These are phyloP conservation scores for Ephestia elutella DNA, from an alignment of 1,140 invertebrate genomes.

Conservation along the genomic window DNA sequence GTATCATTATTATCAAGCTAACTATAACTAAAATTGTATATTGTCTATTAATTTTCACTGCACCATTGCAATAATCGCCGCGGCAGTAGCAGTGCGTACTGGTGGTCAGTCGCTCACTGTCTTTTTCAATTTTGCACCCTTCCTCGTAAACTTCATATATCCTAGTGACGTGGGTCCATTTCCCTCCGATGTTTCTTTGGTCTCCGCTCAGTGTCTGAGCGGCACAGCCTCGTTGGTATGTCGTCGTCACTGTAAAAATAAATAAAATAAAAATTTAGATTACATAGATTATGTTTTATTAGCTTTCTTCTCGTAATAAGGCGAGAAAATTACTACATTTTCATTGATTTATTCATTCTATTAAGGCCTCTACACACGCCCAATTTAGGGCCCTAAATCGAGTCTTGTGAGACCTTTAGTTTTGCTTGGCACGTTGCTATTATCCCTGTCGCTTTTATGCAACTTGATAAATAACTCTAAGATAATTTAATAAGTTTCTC, in stretches of 20 bases:
- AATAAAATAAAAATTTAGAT: neutral
- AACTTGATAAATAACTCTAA: too few species aligned
- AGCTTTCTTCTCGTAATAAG: too few species aligned
- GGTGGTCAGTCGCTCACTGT: constrained; percentile 25
- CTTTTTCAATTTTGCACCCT: constrained; percentile 25
- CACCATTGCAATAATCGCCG: constrained; percentile 66
- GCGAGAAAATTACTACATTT: too few species aligned
- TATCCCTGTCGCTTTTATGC: too few species aligned
- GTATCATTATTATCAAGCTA: neutral
- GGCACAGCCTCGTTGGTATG: constrained; percentile 44
- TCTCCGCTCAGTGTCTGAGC: constrained; percentile 44
- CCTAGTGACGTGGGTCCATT: constrained; percentile 37
- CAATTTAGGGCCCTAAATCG: too few species aligned
- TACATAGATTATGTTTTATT: neutral
- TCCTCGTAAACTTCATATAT: constrained; percentile 49
- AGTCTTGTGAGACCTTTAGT: too few species aligned
- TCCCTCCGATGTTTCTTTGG: constrained; percentile 45
- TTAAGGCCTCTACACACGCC: too few species aligned
- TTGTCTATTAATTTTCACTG: neutral
- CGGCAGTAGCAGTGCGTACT: constrained; percentile 69
- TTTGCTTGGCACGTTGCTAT: too few species aligned
- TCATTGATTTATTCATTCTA: too few species aligned
- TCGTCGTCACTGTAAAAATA: constrained; percentile 37
- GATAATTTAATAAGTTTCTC: too few species aligned
- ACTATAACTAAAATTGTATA: neutral